phyloP scores from a whole-genome alignment of 1,140 invertebrate genomes.

The Rhagoletis pomonella region DNA sequence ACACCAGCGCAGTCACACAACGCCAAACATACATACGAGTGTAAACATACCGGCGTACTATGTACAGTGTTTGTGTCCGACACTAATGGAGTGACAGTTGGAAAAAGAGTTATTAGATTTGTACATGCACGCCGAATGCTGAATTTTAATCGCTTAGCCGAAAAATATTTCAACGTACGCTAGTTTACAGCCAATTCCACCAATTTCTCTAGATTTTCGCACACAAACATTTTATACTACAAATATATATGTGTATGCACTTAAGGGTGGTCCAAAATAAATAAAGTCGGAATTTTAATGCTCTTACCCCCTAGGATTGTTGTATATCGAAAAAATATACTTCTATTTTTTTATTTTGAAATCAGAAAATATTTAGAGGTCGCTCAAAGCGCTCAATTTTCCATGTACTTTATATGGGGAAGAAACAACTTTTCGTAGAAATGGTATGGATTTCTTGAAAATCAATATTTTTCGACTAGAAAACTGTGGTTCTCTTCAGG shows the following conservation, averaged over 20 bases:
- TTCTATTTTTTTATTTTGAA: no score
- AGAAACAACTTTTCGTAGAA: no score
- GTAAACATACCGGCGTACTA: background rate
- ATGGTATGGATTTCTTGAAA: no score
- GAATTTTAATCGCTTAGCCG: conserved; percentile 58
- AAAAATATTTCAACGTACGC: conserved; percentile 34
- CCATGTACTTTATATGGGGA: no score
- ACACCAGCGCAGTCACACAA: background rate
- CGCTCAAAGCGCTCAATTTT: no score
- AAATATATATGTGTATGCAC: background rate
- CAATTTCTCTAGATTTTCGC: background rate
- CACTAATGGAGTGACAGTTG: conserved; percentile 71
- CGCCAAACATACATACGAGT: background rate
- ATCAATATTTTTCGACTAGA: no score
- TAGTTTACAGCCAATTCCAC: background rate
- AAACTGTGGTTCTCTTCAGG: no score
- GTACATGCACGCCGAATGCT: conserved; percentile 64
- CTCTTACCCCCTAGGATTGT: no score
- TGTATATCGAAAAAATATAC: no score
- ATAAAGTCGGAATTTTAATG: no score
- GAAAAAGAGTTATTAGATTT: conserved; percentile 72
- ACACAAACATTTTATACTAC: background rate
- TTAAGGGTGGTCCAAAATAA: no score
- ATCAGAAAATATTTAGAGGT: no score
- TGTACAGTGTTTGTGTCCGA: conserved; percentile 15